Percentiles rank a stretch among this genome's conserved stretches.
Conservation (phyloP, 2,113 vertebrate genomes). For the Phaethon lepturus region DNA sequence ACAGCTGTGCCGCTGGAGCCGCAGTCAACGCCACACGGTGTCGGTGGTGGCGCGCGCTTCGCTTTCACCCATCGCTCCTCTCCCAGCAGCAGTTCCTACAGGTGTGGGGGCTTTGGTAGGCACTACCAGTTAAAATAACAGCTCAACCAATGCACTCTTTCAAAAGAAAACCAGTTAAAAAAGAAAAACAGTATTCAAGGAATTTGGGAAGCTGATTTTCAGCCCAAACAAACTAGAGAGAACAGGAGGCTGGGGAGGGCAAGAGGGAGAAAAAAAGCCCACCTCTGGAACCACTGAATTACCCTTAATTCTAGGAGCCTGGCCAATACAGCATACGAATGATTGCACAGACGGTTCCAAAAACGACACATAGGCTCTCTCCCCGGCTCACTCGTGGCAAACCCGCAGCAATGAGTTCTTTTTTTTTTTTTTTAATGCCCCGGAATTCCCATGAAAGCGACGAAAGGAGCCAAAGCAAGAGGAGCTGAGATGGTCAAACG, state of each 20-base stretch:
- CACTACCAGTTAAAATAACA: fast-evolving
- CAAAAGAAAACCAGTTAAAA: neutral
- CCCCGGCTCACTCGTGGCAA: constrained; percentile 16
- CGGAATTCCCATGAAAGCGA: constrained; percentile 20
- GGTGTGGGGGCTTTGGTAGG: neutral
- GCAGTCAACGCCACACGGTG: fast-evolving
- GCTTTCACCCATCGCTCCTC: fast-evolving
- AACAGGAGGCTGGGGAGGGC: neutral
- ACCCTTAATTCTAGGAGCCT: neutral
- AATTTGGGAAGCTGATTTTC: neutral
- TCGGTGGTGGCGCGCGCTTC: fast-evolving
- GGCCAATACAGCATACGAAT: neutral
- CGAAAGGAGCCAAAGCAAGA: neutral
- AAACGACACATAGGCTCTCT: constrained; percentile 3
- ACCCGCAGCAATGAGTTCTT: neutral
- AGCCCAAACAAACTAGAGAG: constrained; percentile 12
- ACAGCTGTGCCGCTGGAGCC: neutral
- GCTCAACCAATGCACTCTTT: neutral
- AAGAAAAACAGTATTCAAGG: neutral
- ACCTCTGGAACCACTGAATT: constrained; percentile 32
- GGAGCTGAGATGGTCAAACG: neutral
- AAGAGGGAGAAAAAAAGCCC: neutral
- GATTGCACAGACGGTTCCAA: constrained; percentile 9
- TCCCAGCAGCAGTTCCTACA: neutral
- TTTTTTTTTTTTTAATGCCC: neutral